A percentile compares a stretch with the other conserved stretches of the same genome.
These are phyloP conservation scores for Hartigia nigra DNA, from an alignment of 2,888 invertebrate genomes.

Conservation along the genomic window DNA sequence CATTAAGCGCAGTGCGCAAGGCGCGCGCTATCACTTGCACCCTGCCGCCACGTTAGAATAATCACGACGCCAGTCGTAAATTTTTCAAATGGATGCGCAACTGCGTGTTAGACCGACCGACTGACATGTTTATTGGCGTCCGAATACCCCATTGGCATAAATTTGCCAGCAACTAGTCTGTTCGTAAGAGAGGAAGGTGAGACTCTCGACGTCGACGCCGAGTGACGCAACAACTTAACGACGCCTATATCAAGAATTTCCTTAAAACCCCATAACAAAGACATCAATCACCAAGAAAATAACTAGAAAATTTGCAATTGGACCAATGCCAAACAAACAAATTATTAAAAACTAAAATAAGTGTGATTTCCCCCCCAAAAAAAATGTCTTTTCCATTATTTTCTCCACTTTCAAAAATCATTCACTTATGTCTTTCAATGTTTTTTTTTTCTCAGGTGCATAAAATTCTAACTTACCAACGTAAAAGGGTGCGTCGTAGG, in stretches of 20 bases:
- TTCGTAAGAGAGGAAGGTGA: too few species aligned
- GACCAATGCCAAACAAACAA: not conserved
- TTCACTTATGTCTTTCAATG: too few species aligned
- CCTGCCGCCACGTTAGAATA: not conserved
- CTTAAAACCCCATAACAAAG: not conserved
- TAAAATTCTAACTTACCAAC: conserved; percentile 29
- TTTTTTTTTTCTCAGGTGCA: not conserved
- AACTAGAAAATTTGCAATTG: not conserved
- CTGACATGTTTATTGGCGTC: conserved; percentile 7
- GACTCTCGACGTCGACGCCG: too few species aligned
- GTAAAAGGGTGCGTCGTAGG: conserved; percentile 50
- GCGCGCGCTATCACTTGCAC: not conserved
- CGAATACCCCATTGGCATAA: conserved; percentile 4
- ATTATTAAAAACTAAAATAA: too few species aligned
- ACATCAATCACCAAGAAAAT: too few species aligned
- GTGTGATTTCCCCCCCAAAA: too few species aligned
- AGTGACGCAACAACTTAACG: too few species aligned
- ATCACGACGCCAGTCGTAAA: conserved; percentile 6
- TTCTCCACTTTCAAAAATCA: too few species aligned
- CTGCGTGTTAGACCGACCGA: conserved; percentile 3
- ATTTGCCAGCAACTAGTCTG: conserved; percentile 8
- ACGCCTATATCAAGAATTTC: not conserved
- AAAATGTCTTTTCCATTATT: too few species aligned
- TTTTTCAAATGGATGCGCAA: conserved; percentile 6
- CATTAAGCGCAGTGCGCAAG: not conserved